A percentile compares a stretch with the other conserved stretches of the same genome.
phyloP scores from a whole-genome alignment of 92 coral and sea anemone genomes.

The Parazoanthus atlanticus region DNA sequence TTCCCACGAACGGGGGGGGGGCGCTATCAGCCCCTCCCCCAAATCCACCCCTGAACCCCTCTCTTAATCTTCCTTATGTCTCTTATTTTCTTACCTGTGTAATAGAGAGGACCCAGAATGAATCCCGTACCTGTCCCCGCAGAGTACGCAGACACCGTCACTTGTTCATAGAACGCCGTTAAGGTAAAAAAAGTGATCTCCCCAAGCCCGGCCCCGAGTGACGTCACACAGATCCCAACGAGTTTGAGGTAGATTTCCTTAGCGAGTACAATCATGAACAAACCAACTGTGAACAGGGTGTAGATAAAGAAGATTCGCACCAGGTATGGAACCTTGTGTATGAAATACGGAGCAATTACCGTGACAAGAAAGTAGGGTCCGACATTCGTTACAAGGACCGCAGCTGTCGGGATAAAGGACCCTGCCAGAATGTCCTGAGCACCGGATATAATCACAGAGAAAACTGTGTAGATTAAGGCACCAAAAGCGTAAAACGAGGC shows the following conservation, averaged over 20 bases:
- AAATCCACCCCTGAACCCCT: background rate
- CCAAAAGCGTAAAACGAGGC: slow-evolving; percentile 81
- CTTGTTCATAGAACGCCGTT: slow-evolving; percentile 82
- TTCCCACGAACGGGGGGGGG: too few relatives aligned
- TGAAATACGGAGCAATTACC: slow-evolving; percentile 81
- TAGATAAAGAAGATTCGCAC: slow-evolving; percentile 76
- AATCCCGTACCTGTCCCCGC: slow-evolving; percentile 92
- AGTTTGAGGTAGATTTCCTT: slow-evolving; percentile 81
- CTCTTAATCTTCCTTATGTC: too few relatives aligned
- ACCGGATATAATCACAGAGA: slow-evolving; percentile 86
- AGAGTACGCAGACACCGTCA: slow-evolving; percentile 82
- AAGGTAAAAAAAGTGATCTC: slow-evolving; percentile 84
- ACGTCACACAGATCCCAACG: slow-evolving; percentile 81
- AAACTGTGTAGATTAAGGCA: slow-evolving; percentile 81
- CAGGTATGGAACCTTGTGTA: slow-evolving; percentile 75
- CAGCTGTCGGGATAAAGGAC: slow-evolving; percentile 86
- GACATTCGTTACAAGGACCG: slow-evolving; percentile 85
- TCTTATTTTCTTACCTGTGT: slow-evolving; percentile 65
- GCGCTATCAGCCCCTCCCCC: background rate
- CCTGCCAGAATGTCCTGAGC: slow-evolving; percentile 91
- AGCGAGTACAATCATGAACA: slow-evolving; percentile 82
- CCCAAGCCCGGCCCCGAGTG: slow-evolving; percentile 87
- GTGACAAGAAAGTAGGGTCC: slow-evolving; percentile 88
- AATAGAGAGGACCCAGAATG: slow-evolving; percentile 81
- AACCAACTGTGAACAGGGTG: slow-evolving; percentile 70